phyloP scores from a whole-genome alignment of 2,113 vertebrate genomes.

The Oreochromis spilurus region DNA sequence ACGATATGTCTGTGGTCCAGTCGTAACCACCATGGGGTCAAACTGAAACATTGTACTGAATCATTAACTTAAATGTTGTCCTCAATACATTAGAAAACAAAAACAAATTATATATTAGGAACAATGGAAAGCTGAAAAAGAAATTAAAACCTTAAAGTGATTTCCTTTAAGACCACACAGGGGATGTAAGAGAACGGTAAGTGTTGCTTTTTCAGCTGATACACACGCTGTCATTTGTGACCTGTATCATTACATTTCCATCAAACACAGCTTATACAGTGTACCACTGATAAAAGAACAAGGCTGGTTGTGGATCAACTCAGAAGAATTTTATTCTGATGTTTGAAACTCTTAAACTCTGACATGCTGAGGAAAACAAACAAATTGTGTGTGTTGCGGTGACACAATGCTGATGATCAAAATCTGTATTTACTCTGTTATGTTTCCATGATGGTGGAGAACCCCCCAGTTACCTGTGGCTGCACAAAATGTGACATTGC shows the following conservation, averaged over 20 bases:
- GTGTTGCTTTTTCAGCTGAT: not conserved
- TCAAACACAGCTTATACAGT: not conserved
- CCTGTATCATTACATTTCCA: not conserved
- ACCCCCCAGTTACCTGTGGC: not conserved
- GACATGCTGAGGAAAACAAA: fast-evolving
- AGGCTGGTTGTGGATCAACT: not conserved
- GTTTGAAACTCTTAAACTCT: not conserved
- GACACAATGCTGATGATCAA: not conserved
- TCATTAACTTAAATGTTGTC: fast-evolving
- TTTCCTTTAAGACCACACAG: fast-evolving
- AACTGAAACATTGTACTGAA: fast-evolving
- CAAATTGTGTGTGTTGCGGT: not conserved
- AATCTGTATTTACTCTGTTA: not conserved
- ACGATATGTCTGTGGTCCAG: not conserved
- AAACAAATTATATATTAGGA: fast-evolving
- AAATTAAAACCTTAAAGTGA: fast-evolving
- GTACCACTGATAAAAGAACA: fast-evolving
- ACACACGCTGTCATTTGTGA: fast-evolving
- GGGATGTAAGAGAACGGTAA: not conserved
- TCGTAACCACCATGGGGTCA: not conserved
- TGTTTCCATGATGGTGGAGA: not conserved
- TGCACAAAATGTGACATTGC: not conserved
- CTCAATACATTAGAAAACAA: not conserved
- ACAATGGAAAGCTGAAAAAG: not conserved
- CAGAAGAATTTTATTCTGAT: fast-evolving